Base-by-base conservation (phyloP, 2,888 invertebrate genomes). In the Polyommatus iphigenia region DNA sequence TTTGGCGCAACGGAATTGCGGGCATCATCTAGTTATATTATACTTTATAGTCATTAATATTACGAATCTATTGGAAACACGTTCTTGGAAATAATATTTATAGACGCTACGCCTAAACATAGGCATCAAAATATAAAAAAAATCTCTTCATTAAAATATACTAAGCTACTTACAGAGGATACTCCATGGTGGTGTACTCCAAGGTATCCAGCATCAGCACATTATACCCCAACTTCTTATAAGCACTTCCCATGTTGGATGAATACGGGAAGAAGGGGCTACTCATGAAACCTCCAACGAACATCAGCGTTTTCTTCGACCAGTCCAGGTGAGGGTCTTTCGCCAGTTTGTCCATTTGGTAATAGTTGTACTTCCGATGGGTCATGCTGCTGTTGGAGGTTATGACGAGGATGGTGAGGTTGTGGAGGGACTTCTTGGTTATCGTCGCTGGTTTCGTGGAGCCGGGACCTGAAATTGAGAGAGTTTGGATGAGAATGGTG, bases 191-290 rank as follows among this genome's bases (percentile, higher is more conserved):
- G 46, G 77, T 41, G 24, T 67, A 77, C 24, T 41, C n/a, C n/a
- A 62, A 20, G 7, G 67, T 77, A 15, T 77, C 77, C 29, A 77
- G 1, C 62, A 77, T 67, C 2, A 77, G 18, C 0, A 77, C 77
- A 20, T 77, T 77, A 20, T 77, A 77, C 46, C 77, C 77, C 24
- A 67, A 15, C 41, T 41, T 36, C 77, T 77, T 77, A 29, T 67
- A 77, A 13, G 62, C 24, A 4, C 62, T 77, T 2, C 20, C 62
- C 46, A 77, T 67, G 10, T 10, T 24, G 4, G 36, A 36, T 8
- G 77, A 10, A 8, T 41, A 67, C 6, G 67, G 67, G 18, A 77
- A 77, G 24, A 29, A 15, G 24, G 62, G 62, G 46, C 67, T 77
- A 10, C 62, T 67, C 20, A 41, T 20, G 29, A 41, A 77, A 2